Percentiles rank a stretch among this genome's conserved stretches.
These are phyloP conservation scores for Castor canadensis DNA, from an alignment of 2,113 vertebrate species.

Conservation along the genomic window DNA sequence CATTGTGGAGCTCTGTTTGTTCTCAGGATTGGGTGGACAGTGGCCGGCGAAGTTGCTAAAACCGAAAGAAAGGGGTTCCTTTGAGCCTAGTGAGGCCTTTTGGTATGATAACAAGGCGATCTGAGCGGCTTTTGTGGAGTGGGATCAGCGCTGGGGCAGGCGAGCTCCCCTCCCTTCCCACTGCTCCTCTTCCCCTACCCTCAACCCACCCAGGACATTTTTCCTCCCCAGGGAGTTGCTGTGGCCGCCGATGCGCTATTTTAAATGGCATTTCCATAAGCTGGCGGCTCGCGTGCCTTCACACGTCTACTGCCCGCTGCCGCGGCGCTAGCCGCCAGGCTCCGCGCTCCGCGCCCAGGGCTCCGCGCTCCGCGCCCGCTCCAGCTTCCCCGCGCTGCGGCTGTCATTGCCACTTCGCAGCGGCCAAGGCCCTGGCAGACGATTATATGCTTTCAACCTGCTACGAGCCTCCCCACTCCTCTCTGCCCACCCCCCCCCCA, in stretches of 20 bases:
- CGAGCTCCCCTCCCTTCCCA: conserved; percentile 36
- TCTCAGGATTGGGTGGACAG: conserved; percentile 87
- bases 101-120: conserved; percentile 87
- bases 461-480: background rate
- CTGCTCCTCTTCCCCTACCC: background rate
- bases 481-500: background rate
- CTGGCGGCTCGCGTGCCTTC: conserved; percentile 87
- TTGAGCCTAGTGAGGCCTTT: conserved; percentile 85
- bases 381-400: background rate
- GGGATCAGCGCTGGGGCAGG: conserved; percentile 69
- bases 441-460: background rate
- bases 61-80: conserved; percentile 58
- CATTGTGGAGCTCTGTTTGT: conserved; percentile 88
- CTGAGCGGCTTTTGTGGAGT: conserved; percentile 81
- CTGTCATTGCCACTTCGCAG: background rate
- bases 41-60: conserved; percentile 84
- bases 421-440: background rate
- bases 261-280: conserved; percentile 72
- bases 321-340: accelerated
- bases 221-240: conserved; percentile 72
- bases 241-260: conserved; percentile 38
- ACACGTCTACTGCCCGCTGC: conserved; percentile 48
- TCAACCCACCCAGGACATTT: background rate
- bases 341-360: background rate
- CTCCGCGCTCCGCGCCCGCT: background rate